Evolutionary conservation across 2,888 invertebrate genomes (phyloP).

Genomic region (Melieria omissa): DNA sequence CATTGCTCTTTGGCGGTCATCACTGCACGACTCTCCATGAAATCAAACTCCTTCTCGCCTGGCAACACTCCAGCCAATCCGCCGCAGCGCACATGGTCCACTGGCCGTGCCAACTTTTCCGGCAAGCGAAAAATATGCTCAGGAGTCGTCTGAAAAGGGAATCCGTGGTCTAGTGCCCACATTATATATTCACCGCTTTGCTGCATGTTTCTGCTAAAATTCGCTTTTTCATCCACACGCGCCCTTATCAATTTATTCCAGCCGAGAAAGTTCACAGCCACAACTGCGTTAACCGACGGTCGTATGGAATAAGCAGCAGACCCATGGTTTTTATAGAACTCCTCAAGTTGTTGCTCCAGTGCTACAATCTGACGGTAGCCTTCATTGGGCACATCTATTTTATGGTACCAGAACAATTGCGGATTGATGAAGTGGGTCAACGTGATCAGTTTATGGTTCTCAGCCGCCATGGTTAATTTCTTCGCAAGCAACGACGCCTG

Average conservation of each 20-base stretch:
- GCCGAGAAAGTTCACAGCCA: slow-evolving; percentile 48
- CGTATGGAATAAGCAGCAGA: slow-evolving; percentile 34
- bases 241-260: slow-evolving; percentile 53
- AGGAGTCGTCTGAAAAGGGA: slow-evolving; percentile 49
- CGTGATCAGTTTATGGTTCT: slow-evolving; percentile 43
- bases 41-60: slow-evolving; percentile 52
- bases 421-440: slow-evolving; percentile 54
- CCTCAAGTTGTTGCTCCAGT: slow-evolving; percentile 45
- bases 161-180: slow-evolving; percentile 53
- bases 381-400: slow-evolving; percentile 45
- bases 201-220: slow-evolving; percentile 32
- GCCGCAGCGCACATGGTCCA: slow-evolving; percentile 45
- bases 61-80: slow-evolving; percentile 46
- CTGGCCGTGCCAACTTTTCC: slow-evolving; percentile 21
- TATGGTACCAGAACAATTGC: slow-evolving; percentile 53
- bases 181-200: slow-evolving; percentile 47
- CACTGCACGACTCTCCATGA: slow-evolving; percentile 45
- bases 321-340: slow-evolving; percentile 44
- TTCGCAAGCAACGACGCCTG: too few relatives aligned
- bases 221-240: slow-evolving; percentile 44
- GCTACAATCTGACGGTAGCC: slow-evolving; percentile 39
- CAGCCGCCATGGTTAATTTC: slow-evolving; percentile 5
- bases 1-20: slow-evolving; percentile 44
- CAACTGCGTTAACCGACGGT: slow-evolving; percentile 46
- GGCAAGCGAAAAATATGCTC: slow-evolving; percentile 46